phyloP scores from a whole-genome alignment of 1,140 invertebrate species.

The Mylabris phalerata region DNA sequence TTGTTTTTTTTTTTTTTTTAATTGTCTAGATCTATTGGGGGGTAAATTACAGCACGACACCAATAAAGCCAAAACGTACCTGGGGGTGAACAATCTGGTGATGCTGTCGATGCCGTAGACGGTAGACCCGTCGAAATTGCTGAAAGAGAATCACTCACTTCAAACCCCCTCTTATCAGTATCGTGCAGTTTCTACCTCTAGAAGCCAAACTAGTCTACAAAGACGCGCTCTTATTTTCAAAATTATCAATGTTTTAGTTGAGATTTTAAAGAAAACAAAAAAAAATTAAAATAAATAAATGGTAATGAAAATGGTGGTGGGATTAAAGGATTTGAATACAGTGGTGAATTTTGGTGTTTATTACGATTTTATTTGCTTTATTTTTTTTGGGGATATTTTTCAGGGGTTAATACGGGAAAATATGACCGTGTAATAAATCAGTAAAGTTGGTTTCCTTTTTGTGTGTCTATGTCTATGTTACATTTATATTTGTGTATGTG shows the following conservation, averaged over 20 bases:
- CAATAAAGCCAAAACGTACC: constrained; percentile 34
- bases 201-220: constrained; percentile 27
- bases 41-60: constrained; percentile 28
- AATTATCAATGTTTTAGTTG: too few species aligned
- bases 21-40: not conserved
- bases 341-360: not conserved
- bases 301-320: too few species aligned
- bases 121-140: constrained; percentile 34
- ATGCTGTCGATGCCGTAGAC: constrained; percentile 37
- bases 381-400: too few species aligned
- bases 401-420: too few species aligned
- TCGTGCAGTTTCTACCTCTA: constrained; percentile 36
- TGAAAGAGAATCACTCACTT: constrained; percentile 43
- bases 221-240: not conserved
- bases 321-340: too few species aligned
- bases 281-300: too few species aligned
- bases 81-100: constrained; percentile 38
- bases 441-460: too few species aligned
- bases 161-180: constrained; percentile 39
- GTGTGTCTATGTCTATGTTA: too few species aligned
- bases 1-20: not conserved
- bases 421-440: too few species aligned
- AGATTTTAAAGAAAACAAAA: too few species aligned
- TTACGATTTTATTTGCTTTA: too few species aligned
- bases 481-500: too few species aligned